Evolutionary conservation across 2,113 vertebrate genomes (phyloP), one percentile per base, ranked within the genome.

Genomic region (Benitochromis conjunctus): DNA sequence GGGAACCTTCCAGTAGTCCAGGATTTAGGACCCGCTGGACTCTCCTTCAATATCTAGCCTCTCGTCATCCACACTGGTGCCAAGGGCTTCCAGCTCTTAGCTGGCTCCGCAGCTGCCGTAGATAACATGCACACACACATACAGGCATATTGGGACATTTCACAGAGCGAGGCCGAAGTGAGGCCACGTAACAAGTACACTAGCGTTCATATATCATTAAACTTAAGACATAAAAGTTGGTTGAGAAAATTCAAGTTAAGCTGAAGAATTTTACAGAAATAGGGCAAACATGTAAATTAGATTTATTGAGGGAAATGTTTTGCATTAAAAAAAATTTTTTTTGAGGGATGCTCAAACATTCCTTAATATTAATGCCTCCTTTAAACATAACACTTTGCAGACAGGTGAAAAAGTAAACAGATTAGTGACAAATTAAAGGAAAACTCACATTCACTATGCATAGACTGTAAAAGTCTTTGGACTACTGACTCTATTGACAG

Each of bases 51-150:
- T 97, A 98, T 98, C 97, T 97, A 98, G 97, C 97, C 97, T 97
- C 97, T 97, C 96, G 97, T 94, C 97, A 97, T 97, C 98, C 97
- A 98, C 95, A 96, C 97, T 95, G 97, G 97, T 94, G 97, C 98
- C 97, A 97, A 96, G 96, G 97, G 97, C 96, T 97, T 98, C 97
- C 97, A 98, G 97, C 97, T 97, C 97, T 95, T 97, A 96, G 98
- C 97, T 98, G 98, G 97, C 96, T 97, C 97, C 96, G 95, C 97
- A 96, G 97, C 97, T 98, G 98, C 97, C 97, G 96, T 97, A 97
- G 97, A 99, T 97, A 98, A 98, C 97, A 98, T 94, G 96, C 96
- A 98, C 97, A 99, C 97, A 99, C 96, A 98, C 97, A 98, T 93
- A 96, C 94, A 96, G 95, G 96, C 94, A 96, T 96, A 97, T 98